Base-by-base conservation (phyloP, 1,140 invertebrate species). In the Arion vulgaris region DNA sequence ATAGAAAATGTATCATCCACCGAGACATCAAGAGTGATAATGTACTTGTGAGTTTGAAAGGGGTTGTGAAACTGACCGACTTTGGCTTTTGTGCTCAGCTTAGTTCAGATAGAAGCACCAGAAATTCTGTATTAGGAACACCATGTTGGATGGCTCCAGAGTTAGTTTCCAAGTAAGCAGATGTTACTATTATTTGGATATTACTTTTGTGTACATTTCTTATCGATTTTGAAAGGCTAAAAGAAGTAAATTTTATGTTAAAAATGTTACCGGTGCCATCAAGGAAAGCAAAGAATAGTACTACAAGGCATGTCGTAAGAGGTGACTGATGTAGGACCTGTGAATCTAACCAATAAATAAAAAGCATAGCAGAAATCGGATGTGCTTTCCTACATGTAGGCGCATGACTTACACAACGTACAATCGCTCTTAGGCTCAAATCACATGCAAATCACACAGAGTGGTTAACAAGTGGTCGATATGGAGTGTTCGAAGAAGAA, bases 1-100 rank as follows among this genome's bases (percentile, higher is more conserved):
- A 99, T 93, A 95, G 94, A 87, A 98, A 98, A 94, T 96, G 98
- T 93, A 98, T 99, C 81, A 99, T 99, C 92, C 98, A 99, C 92
- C 94, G 92, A 49, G 92, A 93, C 86, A 92, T 93, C 76, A 93
- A 93, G 85, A 92, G 91, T 88, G 92, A 93, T 84, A 93, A 93
- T 86, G 92, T 93, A 23, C 83, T 93, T 17, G 82, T 93, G 15
- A 91, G 91, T 32, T 89, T 91, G 87, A 83, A 90, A 80, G 91
- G 92, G 0, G 85, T 87, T 26, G 91, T 93, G 11, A 93, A 93
- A 82, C 78, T 93, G 38, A 93, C 92, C 17, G 92, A 93, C 86
- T 93, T 93, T 87, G 92, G 92, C 13, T 93, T 93, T 84, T 93
- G 92, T 89, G 92, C 92, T 71, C 91, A 93, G 80, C 85, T 93